Conservation (phyloP, 2,888 invertebrate genomes). For the Formica aserva region DNA sequence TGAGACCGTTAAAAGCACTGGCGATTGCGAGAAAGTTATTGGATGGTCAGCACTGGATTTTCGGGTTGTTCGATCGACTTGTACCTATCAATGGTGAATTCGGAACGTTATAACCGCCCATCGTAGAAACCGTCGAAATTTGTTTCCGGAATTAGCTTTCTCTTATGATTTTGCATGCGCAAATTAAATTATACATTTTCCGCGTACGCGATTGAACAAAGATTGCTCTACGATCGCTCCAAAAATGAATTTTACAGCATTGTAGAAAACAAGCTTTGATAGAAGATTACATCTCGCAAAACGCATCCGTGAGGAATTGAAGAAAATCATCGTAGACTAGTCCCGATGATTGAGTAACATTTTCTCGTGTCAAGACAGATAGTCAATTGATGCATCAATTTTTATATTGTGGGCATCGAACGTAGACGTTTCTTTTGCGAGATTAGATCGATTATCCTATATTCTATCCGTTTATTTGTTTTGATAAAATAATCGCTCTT, state of each 20-base stretch:
- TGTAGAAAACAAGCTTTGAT: neutral
- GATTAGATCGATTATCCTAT: constrained; percentile 10
- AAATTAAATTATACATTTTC: constrained; percentile 25
- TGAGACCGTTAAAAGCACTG: constrained; percentile 55
- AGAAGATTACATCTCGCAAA: neutral
- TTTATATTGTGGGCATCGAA: constrained; percentile 4
- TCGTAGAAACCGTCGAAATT: constrained; percentile 49
- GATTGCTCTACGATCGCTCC: neutral
- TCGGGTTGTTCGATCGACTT: constrained; percentile 58
- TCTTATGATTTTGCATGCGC: constrained; percentile 31
- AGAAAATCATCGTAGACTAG: neutral
- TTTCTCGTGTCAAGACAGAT: neutral
- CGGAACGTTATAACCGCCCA: constrained; percentile 31
- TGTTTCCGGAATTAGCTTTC: constrained; percentile 62
- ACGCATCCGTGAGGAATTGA: neutral
- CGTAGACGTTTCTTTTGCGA: neutral
- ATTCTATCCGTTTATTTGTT: neutral
- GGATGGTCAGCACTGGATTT: constrained; percentile 60
- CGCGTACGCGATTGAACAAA: neutral
- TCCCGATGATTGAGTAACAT: neutral
- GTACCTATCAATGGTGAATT: constrained; percentile 43
- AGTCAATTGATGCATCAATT: neutral
- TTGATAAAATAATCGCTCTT: neutral
- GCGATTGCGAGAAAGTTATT: constrained; percentile 60
- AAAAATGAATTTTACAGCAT: neutral